Percentiles rank a stretch among this genome's conserved stretches.
Conservation (phyloP, 2,888 invertebrate genomes). For the Cryptocephalus moraei region DNA sequence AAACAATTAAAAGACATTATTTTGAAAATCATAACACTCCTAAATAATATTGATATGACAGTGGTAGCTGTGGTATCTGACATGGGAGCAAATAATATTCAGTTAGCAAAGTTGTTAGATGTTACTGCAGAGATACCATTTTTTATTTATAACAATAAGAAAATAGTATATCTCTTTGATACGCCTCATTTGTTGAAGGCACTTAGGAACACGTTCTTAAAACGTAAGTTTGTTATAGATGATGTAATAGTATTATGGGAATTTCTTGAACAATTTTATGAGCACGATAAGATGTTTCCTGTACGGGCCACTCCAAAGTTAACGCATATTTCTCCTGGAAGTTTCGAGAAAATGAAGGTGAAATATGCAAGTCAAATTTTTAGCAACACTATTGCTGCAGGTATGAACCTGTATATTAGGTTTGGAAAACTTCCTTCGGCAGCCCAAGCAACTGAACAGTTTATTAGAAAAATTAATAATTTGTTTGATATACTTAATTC, state of each 20-base stretch:
- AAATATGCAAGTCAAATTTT: conserved; percentile 15
- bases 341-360: conserved; percentile 17
- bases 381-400: conserved; percentile 15
- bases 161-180: conserved; percentile 5
- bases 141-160: conserved; percentile 1
- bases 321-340: conserved; percentile 4
- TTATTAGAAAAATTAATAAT: too few relatives aligned
- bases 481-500: too few relatives aligned
- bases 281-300: conserved; percentile 4
- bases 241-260: conserved; percentile 1
- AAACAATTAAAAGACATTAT: too few relatives aligned
- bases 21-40: too few relatives aligned
- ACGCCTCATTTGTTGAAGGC: conserved; percentile 6
- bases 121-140: too few relatives aligned
- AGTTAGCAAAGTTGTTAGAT: too few relatives aligned
- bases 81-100: too few relatives aligned
- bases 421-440: too few relatives aligned
- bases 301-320: conserved; percentile 5
- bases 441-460: too few relatives aligned
- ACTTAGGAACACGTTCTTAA: too few relatives aligned
- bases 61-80: too few relatives aligned
- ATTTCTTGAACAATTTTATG: conserved; percentile 3
- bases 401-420: conserved; percentile 12
- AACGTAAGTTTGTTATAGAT: conserved; percentile 5
- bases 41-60: too few relatives aligned